Evolutionary conservation across 2,113 vertebrate genomes (phyloP).

Genomic region (Agapornis roseicollis): DNA sequence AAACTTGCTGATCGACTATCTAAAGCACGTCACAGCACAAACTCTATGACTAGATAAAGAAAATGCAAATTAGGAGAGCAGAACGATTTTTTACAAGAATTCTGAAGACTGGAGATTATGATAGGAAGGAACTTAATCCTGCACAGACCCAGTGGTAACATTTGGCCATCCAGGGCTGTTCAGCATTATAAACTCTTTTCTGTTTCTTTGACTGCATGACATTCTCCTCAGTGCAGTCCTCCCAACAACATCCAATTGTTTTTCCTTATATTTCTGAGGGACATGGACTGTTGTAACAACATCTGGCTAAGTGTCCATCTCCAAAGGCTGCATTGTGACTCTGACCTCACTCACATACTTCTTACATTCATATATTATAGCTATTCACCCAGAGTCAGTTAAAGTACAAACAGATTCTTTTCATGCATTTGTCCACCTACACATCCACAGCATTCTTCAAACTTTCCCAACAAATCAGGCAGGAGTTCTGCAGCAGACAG

Average conservation of each 20-base stretch:
- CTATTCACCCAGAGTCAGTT: not conserved
- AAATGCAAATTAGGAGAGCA: not conserved
- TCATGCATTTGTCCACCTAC: not conserved
- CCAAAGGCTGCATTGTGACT: slow-evolving; percentile 27
- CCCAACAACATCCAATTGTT: slow-evolving; percentile 51
- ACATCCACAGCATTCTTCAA: not conserved
- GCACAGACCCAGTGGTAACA: not conserved
- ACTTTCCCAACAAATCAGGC: not conserved
- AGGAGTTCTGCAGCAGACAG: not conserved
- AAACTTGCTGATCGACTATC: not conserved
- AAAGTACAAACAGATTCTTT: not conserved
- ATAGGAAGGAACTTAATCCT: not conserved
- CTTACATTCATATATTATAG: not conserved
- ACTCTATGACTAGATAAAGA: not conserved
- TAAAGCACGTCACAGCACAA: not conserved
- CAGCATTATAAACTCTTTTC: not conserved
- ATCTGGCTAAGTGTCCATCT: slow-evolving; percentile 2
- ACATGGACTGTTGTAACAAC: not conserved
- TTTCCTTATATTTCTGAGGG: not conserved
- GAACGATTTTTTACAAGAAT: not conserved
- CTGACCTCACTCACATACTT: not conserved
- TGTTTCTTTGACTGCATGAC: not conserved
- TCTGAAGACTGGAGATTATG: not conserved
- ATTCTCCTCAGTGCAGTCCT: not conserved
- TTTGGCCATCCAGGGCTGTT: not conserved